Percentiles rank a stretch among this genome's conserved stretches.
Evolutionary conservation across 2,797 vertebrate genomes (phyloP).

Genomic region (Vespertilio murinus): DNA sequence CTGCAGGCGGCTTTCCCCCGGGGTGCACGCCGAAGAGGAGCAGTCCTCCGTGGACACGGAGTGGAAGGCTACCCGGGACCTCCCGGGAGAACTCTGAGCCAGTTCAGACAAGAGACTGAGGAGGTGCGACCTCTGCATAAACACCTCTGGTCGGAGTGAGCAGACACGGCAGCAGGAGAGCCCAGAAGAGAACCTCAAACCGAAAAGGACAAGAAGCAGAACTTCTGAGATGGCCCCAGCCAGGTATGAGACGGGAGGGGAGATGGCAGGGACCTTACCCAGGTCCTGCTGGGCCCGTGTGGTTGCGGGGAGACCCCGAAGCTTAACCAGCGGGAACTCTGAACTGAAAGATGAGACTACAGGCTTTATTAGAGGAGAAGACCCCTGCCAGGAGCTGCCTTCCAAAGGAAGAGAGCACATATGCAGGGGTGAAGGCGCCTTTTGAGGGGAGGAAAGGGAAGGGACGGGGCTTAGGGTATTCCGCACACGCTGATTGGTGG

Average conservation of each 20-base stretch:
- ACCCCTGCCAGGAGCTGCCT: no score
- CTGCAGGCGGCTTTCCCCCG: not conserved
- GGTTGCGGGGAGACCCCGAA: not conserved
- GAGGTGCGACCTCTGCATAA: not conserved
- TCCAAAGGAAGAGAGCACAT: no score
- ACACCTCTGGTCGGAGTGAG: not conserved
- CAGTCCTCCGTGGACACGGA: not conserved
- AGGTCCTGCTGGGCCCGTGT: not conserved
- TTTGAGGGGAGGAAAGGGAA: no score
- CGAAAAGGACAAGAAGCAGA: not conserved
- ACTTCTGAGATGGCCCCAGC: not conserved
- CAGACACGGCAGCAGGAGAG: not conserved
- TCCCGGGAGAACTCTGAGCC: not conserved
- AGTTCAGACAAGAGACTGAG: not conserved
- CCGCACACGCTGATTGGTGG: no score
- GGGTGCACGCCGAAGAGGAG: not conserved
- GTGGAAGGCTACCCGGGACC: not conserved
- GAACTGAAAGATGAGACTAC: not conserved
- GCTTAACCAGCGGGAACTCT: not conserved
- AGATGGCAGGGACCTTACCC: not conserved
- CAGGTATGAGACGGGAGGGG: not conserved
- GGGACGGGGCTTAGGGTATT: no score
- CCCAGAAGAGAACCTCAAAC: not conserved
- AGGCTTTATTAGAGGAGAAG: no score
- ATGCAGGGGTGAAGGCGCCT: no score